These are phyloP conservation scores for Takifugu bimaculatus DNA, from an alignment of 2,113 vertebrate genomes.

Conservation along the genomic window DNA sequence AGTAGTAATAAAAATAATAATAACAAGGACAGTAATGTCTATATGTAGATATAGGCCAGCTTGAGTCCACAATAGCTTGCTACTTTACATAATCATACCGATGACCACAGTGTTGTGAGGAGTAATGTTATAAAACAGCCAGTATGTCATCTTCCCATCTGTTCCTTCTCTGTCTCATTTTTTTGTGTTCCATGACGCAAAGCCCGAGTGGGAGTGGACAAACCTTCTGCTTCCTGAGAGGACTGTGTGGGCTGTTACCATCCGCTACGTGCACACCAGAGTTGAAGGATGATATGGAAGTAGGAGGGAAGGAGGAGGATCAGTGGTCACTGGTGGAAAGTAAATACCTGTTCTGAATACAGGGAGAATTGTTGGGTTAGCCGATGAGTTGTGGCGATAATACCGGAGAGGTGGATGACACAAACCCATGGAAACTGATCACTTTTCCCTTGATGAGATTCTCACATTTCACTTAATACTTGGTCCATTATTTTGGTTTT, in stretches of 20 bases:
- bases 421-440: no score
- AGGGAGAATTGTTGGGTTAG: no score
- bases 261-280: conserved; percentile 62
- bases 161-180: conserved; percentile 57
- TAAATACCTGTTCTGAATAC: conserved; percentile 33
- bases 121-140: conserved; percentile 72
- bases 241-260: conserved; percentile 70
- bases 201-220: conserved; percentile 75
- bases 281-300: conserved; percentile 56
- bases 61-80: conserved; percentile 48
- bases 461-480: no score
- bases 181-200: conserved; percentile 79
- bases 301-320: conserved; percentile 22
- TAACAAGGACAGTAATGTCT: not conserved
- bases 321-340: conserved; percentile 17
- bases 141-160: conserved; percentile 68
- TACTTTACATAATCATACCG: conserved; percentile 50
- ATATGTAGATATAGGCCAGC: conserved; percentile 40
- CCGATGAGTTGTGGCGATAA: no score
- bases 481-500: no score
- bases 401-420: no score
- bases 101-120: conserved; percentile 58
- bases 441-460: no score
- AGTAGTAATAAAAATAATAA: no score
- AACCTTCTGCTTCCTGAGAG: conserved; percentile 77